Conservation (phyloP, 2,888 invertebrate species). For the Calliopum simillimum region DNA sequence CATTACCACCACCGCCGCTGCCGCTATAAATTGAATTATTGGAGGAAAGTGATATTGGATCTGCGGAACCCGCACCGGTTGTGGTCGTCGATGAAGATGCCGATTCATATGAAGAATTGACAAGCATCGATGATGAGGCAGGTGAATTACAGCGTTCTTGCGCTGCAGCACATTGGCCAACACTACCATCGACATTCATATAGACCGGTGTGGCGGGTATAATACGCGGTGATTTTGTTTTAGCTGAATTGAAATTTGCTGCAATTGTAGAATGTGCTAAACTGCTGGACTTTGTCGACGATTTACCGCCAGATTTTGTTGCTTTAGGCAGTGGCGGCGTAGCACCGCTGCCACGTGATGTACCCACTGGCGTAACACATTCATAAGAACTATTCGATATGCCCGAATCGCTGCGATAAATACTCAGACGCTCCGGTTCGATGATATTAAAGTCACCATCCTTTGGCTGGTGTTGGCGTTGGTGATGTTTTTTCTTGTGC, state of each 20-base stretch:
- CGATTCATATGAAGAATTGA: conserved; percentile 61
- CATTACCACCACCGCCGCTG: conserved; percentile 48
- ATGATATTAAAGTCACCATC: conserved; percentile 58
- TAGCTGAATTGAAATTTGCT: conserved; percentile 42
- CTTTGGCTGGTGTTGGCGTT: conserved; percentile 63
- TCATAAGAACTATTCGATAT: conserved; percentile 70
- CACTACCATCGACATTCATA: conserved; percentile 57
- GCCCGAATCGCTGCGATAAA: conserved; percentile 67
- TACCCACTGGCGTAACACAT: conserved; percentile 70
- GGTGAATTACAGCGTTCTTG: conserved; percentile 49
- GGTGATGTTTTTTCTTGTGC: conserved; percentile 63
- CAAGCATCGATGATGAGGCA: conserved; percentile 47
- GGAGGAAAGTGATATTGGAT: conserved; percentile 57
- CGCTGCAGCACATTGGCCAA: neutral
- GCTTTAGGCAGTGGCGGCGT: conserved; percentile 47
- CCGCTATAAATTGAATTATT: conserved; percentile 57
- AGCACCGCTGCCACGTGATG: conserved; percentile 32
- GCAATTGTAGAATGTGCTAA: conserved; percentile 39
- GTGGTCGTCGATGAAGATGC: conserved; percentile 52
- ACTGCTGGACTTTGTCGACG: conserved; percentile 21
- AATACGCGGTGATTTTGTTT: conserved; percentile 43
- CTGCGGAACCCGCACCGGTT: conserved; percentile 48
- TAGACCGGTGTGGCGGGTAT: conserved; percentile 51
- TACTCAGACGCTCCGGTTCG: conserved; percentile 65
- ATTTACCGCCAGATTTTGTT: conserved; percentile 42